phyloP scores from a whole-genome alignment of 2,888 invertebrate genomes.

The Melangyna quadrimaculata region DNA sequence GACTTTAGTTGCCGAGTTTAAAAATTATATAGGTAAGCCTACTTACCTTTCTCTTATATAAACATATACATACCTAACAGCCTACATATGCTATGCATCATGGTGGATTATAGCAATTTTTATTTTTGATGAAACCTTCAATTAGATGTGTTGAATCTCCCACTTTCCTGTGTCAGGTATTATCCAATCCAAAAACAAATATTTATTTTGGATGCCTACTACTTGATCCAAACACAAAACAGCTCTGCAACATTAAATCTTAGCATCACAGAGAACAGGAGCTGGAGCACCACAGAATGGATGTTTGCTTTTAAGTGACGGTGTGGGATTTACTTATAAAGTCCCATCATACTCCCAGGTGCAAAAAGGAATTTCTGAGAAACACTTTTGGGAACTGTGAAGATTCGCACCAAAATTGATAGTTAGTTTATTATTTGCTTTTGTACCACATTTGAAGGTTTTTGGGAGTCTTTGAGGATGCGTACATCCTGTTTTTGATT shows the following conservation, averaged over 20 bases:
- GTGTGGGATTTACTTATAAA: slow-evolving; percentile 41
- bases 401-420: slow-evolving; percentile 68
- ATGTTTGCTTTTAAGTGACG: slow-evolving; percentile 42
- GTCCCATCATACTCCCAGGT: slow-evolving; percentile 36
- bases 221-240: slow-evolving; percentile 53
- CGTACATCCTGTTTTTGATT: slow-evolving; percentile 45
- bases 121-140: slow-evolving; percentile 58
- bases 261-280: neutral
- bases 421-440: slow-evolving; percentile 43
- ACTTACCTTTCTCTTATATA: neutral
- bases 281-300: neutral
- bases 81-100: neutral
- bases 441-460: neutral
- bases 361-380: slow-evolving; percentile 52
- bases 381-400: slow-evolving; percentile 68
- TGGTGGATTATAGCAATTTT: slow-evolving; percentile 58
- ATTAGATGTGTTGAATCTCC: slow-evolving; percentile 71
- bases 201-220: slow-evolving; percentile 61
- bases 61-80: neutral
- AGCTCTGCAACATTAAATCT: neutral
- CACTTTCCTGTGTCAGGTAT: slow-evolving; percentile 60
- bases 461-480: neutral
- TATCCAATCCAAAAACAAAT: slow-evolving; percentile 67
- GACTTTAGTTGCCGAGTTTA: neutral
- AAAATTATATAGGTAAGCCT: neutral